phyloP scores from a whole-genome alignment of 2,797 vertebrate genomes.

The Gorsachius magnificus region DNA sequence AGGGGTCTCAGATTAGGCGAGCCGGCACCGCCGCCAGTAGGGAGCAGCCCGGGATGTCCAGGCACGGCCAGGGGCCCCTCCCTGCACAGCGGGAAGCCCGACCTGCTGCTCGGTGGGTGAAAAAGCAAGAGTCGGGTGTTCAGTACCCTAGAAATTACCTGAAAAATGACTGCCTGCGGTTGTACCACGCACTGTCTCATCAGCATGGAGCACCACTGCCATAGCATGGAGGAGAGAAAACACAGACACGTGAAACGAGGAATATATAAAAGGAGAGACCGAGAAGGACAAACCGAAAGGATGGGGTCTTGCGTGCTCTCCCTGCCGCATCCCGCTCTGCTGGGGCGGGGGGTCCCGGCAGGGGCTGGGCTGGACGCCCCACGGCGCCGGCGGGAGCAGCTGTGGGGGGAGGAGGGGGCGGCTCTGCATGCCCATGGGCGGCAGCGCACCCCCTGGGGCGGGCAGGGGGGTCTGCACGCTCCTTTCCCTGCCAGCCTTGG shows the following conservation, averaged over 20 bases:
- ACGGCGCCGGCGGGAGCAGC: too few species aligned
- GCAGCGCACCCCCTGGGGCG: not conserved
- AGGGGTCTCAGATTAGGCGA: not conserved
- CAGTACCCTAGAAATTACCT: conserved; percentile 82
- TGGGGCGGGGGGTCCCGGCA: not conserved
- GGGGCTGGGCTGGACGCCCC: not conserved
- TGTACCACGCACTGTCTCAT: conserved; percentile 84
- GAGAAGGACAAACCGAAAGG: conserved; percentile 24
- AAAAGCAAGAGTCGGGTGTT: conserved; percentile 67
- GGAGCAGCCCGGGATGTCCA: not conserved
- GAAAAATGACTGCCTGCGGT: conserved; percentile 83
- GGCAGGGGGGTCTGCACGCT: fast-evolving
- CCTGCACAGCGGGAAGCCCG: not conserved
- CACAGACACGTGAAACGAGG: conserved; percentile 76
- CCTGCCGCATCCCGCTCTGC: not conserved
- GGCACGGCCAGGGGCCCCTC: not conserved
- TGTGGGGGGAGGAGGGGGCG: too few species aligned
- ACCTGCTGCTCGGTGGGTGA: conserved; percentile 48
- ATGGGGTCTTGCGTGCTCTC: not conserved
- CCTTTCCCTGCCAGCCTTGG: not conserved
- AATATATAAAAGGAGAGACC: conserved; percentile 49
- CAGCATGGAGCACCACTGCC: conserved; percentile 85
- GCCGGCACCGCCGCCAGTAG: fast-evolving
- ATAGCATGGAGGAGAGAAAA: conserved; percentile 83
- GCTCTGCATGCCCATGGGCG: fast-evolving